Base-by-base conservation (phyloP, 2,888 invertebrate genomes). In the Fissipunctia ypsillon region DNA sequence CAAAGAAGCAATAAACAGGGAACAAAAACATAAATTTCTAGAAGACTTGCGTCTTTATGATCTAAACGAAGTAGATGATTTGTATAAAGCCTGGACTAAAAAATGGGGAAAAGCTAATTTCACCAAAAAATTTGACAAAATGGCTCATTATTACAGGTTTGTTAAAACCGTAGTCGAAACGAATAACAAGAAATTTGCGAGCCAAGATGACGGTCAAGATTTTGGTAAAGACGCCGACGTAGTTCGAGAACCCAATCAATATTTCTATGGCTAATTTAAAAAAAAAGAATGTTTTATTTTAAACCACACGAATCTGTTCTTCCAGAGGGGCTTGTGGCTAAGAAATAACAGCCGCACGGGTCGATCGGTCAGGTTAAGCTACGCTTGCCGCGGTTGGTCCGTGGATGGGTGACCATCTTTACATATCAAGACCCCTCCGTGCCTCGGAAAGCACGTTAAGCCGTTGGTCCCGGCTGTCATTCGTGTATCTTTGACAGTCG, bases 121-220 rank as follows among this genome's bases (percentile, higher is more conserved):
- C 4, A 88, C 87, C 0, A 90, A 85, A 31, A 81, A 87, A 57
- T 50, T 54, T 5, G 82, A 90, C 0, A 80, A 83, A 0, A 73
- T 72, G 5, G 69, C 88, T 7, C 89, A 88, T 57, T 94, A 88
- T 80, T 91, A 91, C 56, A 91, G 91, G 78, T 95, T 95, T 78
- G 77, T 94, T 1, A 94, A 94, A 87, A 91, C 91, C 0, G 76
- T 94, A 2, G 89, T 89, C 0, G 91, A 93, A 52, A 79, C 89
- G 3, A 94, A 94, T 76, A 88, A 84, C 76, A 84, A 88, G 22
- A 88, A 87, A 67, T 88, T 90, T 64, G 70, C 79, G 1, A 92
- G 91, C 1, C 66, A 84, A 60, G 52, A 78, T 28, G 76, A n/a
- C n/a, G n/a, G n/a, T n/a, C n/a, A n/a, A n/a, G n/a, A n/a, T n/a